Conservation (phyloP, 2,888 invertebrate species). For the Gryllus longicercus region DNA sequence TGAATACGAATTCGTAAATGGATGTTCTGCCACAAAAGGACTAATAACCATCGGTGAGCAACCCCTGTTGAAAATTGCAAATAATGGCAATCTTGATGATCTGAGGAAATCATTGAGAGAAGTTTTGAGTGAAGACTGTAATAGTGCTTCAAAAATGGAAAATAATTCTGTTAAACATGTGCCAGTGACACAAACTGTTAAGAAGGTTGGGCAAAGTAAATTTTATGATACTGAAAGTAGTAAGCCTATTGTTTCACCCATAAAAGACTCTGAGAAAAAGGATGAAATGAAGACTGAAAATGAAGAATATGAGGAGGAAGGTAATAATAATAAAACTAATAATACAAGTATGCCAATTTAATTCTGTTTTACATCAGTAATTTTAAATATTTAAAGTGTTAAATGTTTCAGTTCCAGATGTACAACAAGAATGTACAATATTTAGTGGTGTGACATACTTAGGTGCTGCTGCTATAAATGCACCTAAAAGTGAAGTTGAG, state of each 20-base stretch:
- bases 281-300: slow-evolving; percentile 77
- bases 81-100: slow-evolving; percentile 62
- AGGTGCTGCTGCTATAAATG: slow-evolving; percentile 85
- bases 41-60: slow-evolving; percentile 39
- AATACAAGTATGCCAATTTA: neutral
- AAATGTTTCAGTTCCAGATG: slow-evolving; percentile 62
- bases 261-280: slow-evolving; percentile 58
- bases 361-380: neutral
- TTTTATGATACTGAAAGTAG: slow-evolving; percentile 50
- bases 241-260: slow-evolving; percentile 43
- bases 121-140: slow-evolving; percentile 44
- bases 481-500: slow-evolving; percentile 87
- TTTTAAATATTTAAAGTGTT: neutral
- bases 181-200: slow-evolving; percentile 43
- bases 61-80: slow-evolving; percentile 60
- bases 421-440: slow-evolving; percentile 84
- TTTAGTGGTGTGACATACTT: slow-evolving; percentile 92
- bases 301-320: slow-evolving; percentile 46
- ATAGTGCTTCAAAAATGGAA: slow-evolving; percentile 34
- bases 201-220: slow-evolving; percentile 53
- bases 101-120: slow-evolving; percentile 60
- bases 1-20: slow-evolving; percentile 65
- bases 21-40: slow-evolving; percentile 42
- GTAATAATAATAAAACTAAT: neutral
- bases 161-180: slow-evolving; percentile 30